Percentiles rank a stretch among this genome's conserved stretches.
Evolutionary conservation across 2,113 vertebrate genomes (phyloP).

Genomic region (Silurus meridionalis): DNA sequence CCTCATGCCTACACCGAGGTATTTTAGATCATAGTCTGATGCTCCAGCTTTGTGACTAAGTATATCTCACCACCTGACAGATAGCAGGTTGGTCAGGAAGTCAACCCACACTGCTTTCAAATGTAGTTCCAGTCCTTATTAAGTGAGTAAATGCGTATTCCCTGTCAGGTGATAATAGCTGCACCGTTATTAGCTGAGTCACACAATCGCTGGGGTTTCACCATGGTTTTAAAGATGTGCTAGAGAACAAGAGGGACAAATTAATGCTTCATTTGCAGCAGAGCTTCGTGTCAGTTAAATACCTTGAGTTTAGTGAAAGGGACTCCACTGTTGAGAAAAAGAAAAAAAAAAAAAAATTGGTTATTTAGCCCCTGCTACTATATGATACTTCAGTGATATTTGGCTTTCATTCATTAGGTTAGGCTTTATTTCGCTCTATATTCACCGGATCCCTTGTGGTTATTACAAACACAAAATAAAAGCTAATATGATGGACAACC

Average conservation of each 20-base stretch:
- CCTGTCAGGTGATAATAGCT: slow-evolving; percentile 48
- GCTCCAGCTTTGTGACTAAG: slow-evolving; percentile 15
- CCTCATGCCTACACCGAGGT: neutral
- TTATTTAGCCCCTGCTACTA: neutral
- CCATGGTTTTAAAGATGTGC: slow-evolving; percentile 39
- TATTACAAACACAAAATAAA: neutral
- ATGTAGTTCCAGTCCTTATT: slow-evolving; percentile 32
- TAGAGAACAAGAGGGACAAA: slow-evolving; percentile 6
- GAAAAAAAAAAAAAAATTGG: neutral
- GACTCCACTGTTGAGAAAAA: neutral
- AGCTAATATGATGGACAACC: neutral
- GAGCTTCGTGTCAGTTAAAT: neutral
- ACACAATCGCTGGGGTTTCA: slow-evolving; percentile 20
- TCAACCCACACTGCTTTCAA: slow-evolving; percentile 26
- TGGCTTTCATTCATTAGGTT: neutral
- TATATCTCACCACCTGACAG: slow-evolving; percentile 34
- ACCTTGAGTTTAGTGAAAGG: neutral
- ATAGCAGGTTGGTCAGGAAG: slow-evolving; percentile 31
- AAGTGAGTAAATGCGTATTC: slow-evolving; percentile 37
- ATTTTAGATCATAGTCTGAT: slow-evolving; percentile 32
- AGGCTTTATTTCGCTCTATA: neutral
- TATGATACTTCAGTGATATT: neutral
- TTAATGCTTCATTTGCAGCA: slow-evolving; percentile 9
- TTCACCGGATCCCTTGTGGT: neutral
- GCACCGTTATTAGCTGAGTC: slow-evolving; percentile 33